Base-by-base conservation (phyloP, 2,797 vertebrate species). In the Setipinna tenuifilis region DNA sequence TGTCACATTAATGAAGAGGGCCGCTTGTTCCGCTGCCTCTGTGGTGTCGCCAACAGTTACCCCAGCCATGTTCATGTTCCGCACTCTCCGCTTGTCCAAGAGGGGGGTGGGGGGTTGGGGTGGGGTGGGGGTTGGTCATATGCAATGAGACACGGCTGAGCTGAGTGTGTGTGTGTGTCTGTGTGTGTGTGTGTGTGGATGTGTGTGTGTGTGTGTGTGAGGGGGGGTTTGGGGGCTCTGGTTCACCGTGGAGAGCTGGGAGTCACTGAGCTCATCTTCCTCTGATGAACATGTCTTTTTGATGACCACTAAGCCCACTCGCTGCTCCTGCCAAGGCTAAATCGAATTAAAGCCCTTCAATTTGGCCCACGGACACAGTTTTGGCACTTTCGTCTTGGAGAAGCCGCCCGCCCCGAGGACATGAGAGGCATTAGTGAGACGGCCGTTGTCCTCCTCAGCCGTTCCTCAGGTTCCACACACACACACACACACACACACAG, bases 281-380 rank as follows among this genome's bases (percentile, higher is more conserved):
- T 3, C 88, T 90, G 89, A 92, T 92, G 89, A 92, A 90, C 88
- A 89, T 58, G 85, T 92, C 90, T 90, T 86, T 88, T 89, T 90
- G 88, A 93, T 93, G 92, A 90, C 91, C 86, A 75, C 87, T 84
- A 90, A 91, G 90, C 84, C 89, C 82, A 75, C 88, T 87, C 84
- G 80, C 90, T 84, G 17, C 85, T 82, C 71, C 88, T 68, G 61
- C 84, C 90, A 88, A 89, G 89, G 87, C 85, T 86, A 84, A 91
- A 91, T 91, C 83, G 85, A 90, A 92, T 89, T 88, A 92, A 91
- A 91, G 83, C 89, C 87, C 88, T 88, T 89, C 78, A 87, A 86
- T 88, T 87, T 44, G 87, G 90, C 88, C 90, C 82, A 31, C 48
- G 62, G 91, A 87, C 85, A 81, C 65, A 75, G 61, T 84, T 87